Evolutionary conservation across 1,140 invertebrate genomes (phyloP), one percentile per base, ranked within the genome.

Genomic region (Leptopilina boulardi): DNA sequence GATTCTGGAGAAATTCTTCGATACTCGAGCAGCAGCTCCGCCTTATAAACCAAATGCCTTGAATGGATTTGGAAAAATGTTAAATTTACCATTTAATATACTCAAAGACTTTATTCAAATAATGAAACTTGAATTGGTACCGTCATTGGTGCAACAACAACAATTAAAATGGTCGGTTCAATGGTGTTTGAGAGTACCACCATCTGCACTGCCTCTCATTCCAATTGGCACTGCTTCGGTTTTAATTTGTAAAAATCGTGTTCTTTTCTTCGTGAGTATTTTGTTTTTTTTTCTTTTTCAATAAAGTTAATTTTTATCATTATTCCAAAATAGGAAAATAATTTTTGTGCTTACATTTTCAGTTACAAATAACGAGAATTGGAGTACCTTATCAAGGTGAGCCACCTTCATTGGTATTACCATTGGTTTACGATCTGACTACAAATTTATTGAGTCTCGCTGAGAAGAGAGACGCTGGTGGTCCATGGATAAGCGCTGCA

Each of bases 21-120:
- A 98, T 84, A 93, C 93, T 8, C 94, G 97, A 85, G 97, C 97
- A 78, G 96, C 94, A 70, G 93, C 93, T 70, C 96, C 94, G 72
- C 98, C 98, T 0, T 99, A 96, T 90, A 97, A 98, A 85, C 96
- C 96, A 0, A 97, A 96, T 83, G 94, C 96, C 1, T 91, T 99
- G 77, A 94, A 94, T 80, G 96, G 96, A 15, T 98, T 98, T 91
- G 94, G 94, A 73, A 93, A 94, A 70, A 94, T 97, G 87, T 91
- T 98, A 73, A 96, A 95, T 84, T 94, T 96, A 74, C 96, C 97
- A 10, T 93, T 93, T 5, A 94, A 95, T 81, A 96, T 98, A 19
- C 93, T 99, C 4, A 97, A 97, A 86, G 97, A 99, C 89, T 97
- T 98, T 85, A 94, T 99, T 76, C 94, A 97, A 90, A 96, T 98